These are phyloP conservation scores for Celastrina argiolus DNA, from an alignment of 2,888 invertebrate species.

Conservation along the genomic window DNA sequence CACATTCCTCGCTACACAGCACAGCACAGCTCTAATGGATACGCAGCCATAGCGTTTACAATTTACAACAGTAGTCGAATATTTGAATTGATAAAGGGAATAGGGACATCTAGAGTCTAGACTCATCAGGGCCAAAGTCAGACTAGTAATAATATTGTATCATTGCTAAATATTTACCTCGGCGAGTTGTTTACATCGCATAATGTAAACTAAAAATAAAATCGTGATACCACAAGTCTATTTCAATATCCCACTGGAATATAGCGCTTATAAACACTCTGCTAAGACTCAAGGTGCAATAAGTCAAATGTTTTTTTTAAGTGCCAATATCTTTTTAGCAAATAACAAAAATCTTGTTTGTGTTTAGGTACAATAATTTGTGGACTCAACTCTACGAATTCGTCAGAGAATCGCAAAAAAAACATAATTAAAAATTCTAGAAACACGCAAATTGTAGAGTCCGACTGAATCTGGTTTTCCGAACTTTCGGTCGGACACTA, in stretches of 20 bases:
- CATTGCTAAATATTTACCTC: background rate
- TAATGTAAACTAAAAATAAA: background rate
- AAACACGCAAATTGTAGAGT: too few relatives aligned
- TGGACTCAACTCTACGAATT: background rate
- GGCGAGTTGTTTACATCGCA: background rate
- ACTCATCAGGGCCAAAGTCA: too few relatives aligned
- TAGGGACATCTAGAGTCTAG: too few relatives aligned
- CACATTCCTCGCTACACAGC: too few relatives aligned
- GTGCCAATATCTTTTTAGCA: background rate
- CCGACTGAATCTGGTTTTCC: too few relatives aligned
- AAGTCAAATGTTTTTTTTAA: background rate
- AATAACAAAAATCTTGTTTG: conserved; percentile 1
- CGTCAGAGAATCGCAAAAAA: too few relatives aligned
- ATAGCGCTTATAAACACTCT: background rate
- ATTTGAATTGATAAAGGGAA: too few relatives aligned
- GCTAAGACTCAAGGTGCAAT: background rate
- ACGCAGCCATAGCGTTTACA: too few relatives aligned
- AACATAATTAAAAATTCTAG: too few relatives aligned
- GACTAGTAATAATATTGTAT: background rate
- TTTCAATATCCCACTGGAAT: background rate
- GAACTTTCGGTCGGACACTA: too few relatives aligned
- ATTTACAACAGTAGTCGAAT: too few relatives aligned
- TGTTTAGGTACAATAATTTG: background rate
- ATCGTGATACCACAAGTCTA: background rate
- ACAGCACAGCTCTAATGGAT: too few relatives aligned